Evolutionary conservation across 2,797 vertebrate genomes (phyloP).

Genomic region (Steatocranus sp.): DNA sequence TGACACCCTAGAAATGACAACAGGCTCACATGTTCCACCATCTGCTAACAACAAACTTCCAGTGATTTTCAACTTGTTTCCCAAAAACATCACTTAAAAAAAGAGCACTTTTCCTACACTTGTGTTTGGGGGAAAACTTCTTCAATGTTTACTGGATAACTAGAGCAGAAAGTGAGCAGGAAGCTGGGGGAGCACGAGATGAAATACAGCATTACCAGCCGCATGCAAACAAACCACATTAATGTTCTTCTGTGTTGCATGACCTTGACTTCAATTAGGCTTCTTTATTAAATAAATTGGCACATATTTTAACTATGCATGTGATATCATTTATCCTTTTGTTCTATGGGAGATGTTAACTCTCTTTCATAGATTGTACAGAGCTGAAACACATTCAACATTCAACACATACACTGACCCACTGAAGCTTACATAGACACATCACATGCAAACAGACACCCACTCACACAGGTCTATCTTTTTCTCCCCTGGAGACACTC

Average conservation of each 20-base stretch:
- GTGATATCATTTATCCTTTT: not conserved
- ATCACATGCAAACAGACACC: not conserved
- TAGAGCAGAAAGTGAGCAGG: not conserved
- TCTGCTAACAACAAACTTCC: not conserved
- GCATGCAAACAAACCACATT: not conserved
- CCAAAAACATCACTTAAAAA: not conserved
- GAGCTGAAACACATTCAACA: not conserved
- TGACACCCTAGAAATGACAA: not conserved
- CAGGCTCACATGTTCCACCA: not conserved
- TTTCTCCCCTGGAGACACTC: not conserved
- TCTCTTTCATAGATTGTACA: not conserved
- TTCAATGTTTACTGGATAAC: not conserved
- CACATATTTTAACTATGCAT: not conserved
- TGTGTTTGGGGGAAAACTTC: not conserved
- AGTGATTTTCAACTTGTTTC: not conserved
- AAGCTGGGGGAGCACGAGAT: no score
- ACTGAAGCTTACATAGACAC: not conserved
- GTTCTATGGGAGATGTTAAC: not conserved
- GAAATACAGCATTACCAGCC: not conserved
- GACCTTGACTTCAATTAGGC: not conserved
- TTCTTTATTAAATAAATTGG: not conserved
- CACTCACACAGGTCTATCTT: not conserved
- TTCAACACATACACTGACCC: not conserved
- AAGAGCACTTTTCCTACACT: not conserved
- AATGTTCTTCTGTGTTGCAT: not conserved